Evolutionary conservation across 2,888 invertebrate species (phyloP).

Genomic region (Stegophylla sp.): DNA sequence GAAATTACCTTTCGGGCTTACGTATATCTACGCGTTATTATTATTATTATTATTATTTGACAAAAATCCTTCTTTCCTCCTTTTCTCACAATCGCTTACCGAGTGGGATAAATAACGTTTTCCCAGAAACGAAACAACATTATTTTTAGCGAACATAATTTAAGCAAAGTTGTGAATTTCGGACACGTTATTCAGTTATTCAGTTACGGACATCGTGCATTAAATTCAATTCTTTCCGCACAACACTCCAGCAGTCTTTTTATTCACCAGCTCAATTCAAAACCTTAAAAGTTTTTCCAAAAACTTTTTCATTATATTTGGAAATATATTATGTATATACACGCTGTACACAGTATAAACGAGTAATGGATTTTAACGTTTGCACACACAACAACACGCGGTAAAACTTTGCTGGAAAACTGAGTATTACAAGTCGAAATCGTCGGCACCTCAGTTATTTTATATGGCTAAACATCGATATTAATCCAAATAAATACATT

Average conservation of each 20-base stretch:
- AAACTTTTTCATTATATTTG: constrained; percentile 20
- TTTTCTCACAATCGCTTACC: neutral
- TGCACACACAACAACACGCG: neutral
- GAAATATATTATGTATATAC: neutral
- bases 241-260: neutral
- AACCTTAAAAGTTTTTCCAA: constrained; percentile 21
- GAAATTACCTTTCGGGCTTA: no score
- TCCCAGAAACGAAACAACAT: neutral
- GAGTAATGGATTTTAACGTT: constrained; percentile 8
- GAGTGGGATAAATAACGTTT: neutral
- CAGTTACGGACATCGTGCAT: constrained; percentile 14
- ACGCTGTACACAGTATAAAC: no score
- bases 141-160: constrained; percentile 12
- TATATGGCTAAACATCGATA: no score
- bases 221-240: constrained; percentile 19
- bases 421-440: no score
- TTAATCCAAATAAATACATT: no score
- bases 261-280: constrained; percentile 19
- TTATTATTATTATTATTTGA: no score
- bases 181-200: constrained; percentile 31
- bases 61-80: no score
- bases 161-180: constrained; percentile 21
- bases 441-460: no score
- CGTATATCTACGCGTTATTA: no score
- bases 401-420: neutral